Base-by-base conservation (phyloP, 2,113 vertebrate species). In the Tupaia tana region DNA sequence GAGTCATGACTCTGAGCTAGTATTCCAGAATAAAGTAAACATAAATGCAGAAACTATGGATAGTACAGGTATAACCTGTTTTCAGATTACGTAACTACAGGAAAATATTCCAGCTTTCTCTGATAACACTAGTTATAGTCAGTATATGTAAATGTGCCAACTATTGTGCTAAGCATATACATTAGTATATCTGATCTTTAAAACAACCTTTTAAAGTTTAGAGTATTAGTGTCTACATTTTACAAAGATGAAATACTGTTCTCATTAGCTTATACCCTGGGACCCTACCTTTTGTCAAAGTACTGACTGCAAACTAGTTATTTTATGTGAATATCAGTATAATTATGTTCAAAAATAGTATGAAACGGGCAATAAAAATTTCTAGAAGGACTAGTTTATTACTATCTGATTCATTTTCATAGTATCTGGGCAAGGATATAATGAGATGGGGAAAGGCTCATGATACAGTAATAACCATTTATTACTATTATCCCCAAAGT, bases 351-450 rank as follows among this genome's bases (percentile, higher is more conserved):
- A 84, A 89, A 66, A 9, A 89, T 22, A 71, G 19, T 77, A 29
- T 88, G 71, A 93, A 97, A 73, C 19, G 86, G 78, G 31, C 56
- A 90, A 19, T 89, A 89, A 78, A 70, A 31, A 70, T 64, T 89
- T 69, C 15, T 93, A 74, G 52, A 73, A 74, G 24, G 15, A 91
- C 73, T 95, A 80, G 13, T 90, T 29, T 24, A n/a, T 71, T 66
- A 13, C 19, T 78, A 13, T 84, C n/a, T 82, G 63, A 22, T 86
- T 94, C 83, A 82, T 82, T 94, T 95, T 93, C n/a, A 59, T 91
- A 64, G 43, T 74, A 63, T 63, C 19, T 61, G 91, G 7, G 27
- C 8, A 96, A 93, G 69, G 59, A 85, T 82, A 66, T 79, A 90
- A 84, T 70, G 86, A 67, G 59, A 80, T 52, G 20, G 70, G 61